These are phyloP conservation scores for Cheumatopsyche charites DNA, from an alignment of 1,140 invertebrate genomes.

Conservation along the genomic window DNA sequence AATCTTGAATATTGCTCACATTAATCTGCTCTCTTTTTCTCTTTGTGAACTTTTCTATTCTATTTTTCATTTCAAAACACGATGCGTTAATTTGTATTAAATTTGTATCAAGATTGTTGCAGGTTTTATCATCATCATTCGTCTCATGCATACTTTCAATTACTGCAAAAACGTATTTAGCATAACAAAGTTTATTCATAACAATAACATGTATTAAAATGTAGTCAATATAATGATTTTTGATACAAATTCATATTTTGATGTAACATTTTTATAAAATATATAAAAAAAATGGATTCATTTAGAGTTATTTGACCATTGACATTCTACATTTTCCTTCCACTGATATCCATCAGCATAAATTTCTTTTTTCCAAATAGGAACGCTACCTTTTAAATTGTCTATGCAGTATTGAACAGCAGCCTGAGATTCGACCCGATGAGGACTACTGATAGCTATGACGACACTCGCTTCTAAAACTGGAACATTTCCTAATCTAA, in stretches of 20 bases:
- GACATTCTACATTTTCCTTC: slow-evolving; percentile 83
- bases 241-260: too few relatives aligned
- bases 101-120: slow-evolving; percentile 28
- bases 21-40: slow-evolving; percentile 70
- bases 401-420: slow-evolving; percentile 87
- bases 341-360: slow-evolving; percentile 69
- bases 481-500: slow-evolving; percentile 82
- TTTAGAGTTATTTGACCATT: slow-evolving; percentile 61
- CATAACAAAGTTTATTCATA: too few relatives aligned
- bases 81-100: slow-evolving; percentile 42
- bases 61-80: slow-evolving; percentile 40
- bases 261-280: too few relatives aligned
- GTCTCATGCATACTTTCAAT: background rate
- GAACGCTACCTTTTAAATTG: slow-evolving; percentile 82
- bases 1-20: slow-evolving; percentile 69
- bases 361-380: slow-evolving; percentile 97
- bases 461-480: slow-evolving; percentile 87
- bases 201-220: background rate
- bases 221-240: background rate
- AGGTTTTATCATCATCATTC: background rate
- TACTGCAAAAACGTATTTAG: too few relatives aligned
- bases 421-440: slow-evolving; percentile 80
- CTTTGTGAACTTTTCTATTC: slow-evolving; percentile 54
- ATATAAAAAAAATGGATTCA: too few relatives aligned
- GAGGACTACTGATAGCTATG: slow-evolving; percentile 88